Conservation (phyloP, 2,797 vertebrate genomes). For the Anableps anableps region DNA sequence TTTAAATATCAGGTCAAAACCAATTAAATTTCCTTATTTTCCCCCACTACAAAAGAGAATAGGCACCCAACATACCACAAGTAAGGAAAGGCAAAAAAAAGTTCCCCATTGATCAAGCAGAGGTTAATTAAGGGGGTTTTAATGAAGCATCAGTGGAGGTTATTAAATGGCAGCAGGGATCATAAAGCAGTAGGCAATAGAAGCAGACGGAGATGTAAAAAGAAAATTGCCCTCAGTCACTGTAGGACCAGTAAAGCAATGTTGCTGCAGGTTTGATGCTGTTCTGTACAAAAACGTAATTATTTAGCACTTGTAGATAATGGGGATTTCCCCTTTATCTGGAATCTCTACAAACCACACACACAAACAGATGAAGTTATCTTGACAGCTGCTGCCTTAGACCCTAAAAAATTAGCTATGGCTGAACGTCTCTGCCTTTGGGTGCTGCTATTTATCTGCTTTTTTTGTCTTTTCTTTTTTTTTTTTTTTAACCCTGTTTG, state of each 20-base stretch:
- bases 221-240: slow-evolving; percentile 61
- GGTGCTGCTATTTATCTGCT: slow-evolving; percentile 21
- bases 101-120: slow-evolving; percentile 59
- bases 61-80: slow-evolving; percentile 39
- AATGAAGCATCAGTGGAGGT: slow-evolving; percentile 62
- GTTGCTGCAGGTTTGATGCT: slow-evolving; percentile 66
- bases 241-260: slow-evolving; percentile 65
- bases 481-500: slow-evolving; percentile 35
- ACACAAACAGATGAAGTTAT: slow-evolving; percentile 23
- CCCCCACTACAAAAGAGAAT: slow-evolving; percentile 3
- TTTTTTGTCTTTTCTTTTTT: slow-evolving; percentile 32
- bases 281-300: slow-evolving; percentile 33
- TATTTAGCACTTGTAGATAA: slow-evolving; percentile 61
- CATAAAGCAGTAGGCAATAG: slow-evolving; percentile 55
- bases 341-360: slow-evolving; percentile 16
- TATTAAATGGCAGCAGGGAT: slow-evolving; percentile 62
- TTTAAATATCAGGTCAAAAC: slow-evolving; percentile 35
- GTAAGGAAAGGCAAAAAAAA: slow-evolving; percentile 29
- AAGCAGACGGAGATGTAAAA: slow-evolving; percentile 45
- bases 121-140: slow-evolving; percentile 65
- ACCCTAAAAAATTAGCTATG: slow-evolving; percentile 20
- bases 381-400: slow-evolving; percentile 33
- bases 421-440: slow-evolving; percentile 33
- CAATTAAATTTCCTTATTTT: slow-evolving; percentile 38
- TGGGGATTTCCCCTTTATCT: slow-evolving; percentile 58